Evolutionary conservation across 37 sponge, comb jelly and placozoan genomes (phyloP).

Genomic region (Cliona cf. orientalis): DNA sequence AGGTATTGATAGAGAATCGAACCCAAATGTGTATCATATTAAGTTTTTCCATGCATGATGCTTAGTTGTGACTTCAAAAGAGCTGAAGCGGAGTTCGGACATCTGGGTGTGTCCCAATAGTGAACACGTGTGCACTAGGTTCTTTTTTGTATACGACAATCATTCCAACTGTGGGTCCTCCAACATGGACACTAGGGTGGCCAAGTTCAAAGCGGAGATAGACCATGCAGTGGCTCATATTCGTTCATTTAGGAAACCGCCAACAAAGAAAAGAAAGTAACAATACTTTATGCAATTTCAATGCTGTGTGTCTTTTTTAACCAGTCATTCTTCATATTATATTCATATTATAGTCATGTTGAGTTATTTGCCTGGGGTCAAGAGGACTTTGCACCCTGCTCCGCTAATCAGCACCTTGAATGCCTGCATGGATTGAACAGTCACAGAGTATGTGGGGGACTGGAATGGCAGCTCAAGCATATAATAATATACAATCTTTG

Average conservation of each 20-base stretch:
- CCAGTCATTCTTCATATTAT: too few species aligned
- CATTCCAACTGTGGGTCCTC: neutral
- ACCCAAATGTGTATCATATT: neutral
- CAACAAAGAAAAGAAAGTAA: neutral
- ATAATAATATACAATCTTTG: neutral
- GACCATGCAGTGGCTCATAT: constrained; percentile 44
- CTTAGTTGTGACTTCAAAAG: constrained; percentile 54
- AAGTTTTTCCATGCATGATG: neutral
- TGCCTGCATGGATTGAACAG: constrained; percentile 38
- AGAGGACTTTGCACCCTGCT: constrained; percentile 72
- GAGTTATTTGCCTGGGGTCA: constrained; percentile 55
- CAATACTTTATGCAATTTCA: too few species aligned
- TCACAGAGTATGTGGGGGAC: neutral
- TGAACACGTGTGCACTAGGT: constrained; percentile 84
- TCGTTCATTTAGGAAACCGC: neutral
- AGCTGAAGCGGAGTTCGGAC: constrained; percentile 55
- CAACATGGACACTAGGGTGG: constrained; percentile 19
- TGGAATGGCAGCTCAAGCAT: neutral
- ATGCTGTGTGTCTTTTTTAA: too few species aligned
- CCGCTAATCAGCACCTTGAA: constrained; percentile 72
- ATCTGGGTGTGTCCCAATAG: constrained; percentile 79
- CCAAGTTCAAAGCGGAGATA: constrained; percentile 44
- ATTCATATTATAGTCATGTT: too few species aligned
- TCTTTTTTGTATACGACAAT: constrained; percentile 83
- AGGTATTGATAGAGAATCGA: constrained; percentile 33